Evolutionary conservation across 2,888 invertebrate genomes (phyloP), one percentile per base, ranked within the genome.

Genomic region (Brachypterus glaber): DNA sequence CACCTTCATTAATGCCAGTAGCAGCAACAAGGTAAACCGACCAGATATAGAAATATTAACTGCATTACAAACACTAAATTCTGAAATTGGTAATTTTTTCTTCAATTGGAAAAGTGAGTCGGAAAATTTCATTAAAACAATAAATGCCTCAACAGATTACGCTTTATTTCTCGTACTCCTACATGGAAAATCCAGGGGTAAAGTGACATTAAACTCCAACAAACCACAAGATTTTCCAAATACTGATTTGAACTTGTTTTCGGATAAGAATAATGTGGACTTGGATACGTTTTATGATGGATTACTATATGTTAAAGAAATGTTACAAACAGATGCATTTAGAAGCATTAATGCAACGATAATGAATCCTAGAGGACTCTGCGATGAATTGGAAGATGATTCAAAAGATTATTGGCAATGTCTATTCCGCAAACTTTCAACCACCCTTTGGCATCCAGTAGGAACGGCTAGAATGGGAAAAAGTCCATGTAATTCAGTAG

Each of bases 401-500:
- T 35, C 38, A 5, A 24, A 33, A 21, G n/a, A 21, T 4, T 33
- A 25, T 21, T 33, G 33, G 33, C 21, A 33, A 25, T 33, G 33
- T 12, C 5, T 18, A 4, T 9, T 33, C 8, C 7, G 12, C 9
- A 9, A 25, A 5, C 7, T 33, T 8, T n/a, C 21, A 13, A 8
- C 4, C 9, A n/a, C 7, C 7, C 7, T 12, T 8, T 17, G 4
- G 21, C 33, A 33, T 18, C 17, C 33, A 8, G 33, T 21, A 4
- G 17, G 27, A 9, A 27, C 59, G 0, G 79, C 80, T 47, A 82
- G 82, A 54, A 85, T 86, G 84, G 82, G 81, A 27, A 27, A 27
- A 11, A 4, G 4, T 11, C 11, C 27, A 9, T n/a, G 12, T 9
- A 12, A 24, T 5, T 17, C 33, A 5, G 33, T 33, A 21, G 33